Percentiles rank a stretch among this genome's conserved stretches.
These are phyloP conservation scores for Catalaphyllia jardinei DNA, from an alignment of 64 coral and sea anemone species.

Conservation along the genomic window DNA sequence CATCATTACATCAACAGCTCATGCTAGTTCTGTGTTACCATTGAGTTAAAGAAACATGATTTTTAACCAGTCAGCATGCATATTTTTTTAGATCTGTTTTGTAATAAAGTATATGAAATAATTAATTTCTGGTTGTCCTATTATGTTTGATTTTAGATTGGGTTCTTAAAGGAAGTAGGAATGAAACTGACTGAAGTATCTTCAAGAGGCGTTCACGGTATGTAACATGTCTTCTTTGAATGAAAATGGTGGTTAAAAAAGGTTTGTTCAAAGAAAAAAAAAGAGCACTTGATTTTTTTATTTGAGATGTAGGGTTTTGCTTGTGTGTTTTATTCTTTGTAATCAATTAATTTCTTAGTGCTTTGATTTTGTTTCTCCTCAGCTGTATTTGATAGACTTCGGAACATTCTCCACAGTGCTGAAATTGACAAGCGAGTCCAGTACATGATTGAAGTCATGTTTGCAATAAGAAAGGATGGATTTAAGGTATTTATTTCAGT, in stretches of 20 bases:
- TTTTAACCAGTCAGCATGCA: no score
- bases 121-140: neutral
- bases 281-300: no score
- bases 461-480: constrained; percentile 96
- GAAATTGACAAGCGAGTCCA: constrained; percentile 95
- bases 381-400: constrained; percentile 98
- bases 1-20: no score
- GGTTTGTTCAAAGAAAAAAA: no score
- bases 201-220: constrained; percentile 92
- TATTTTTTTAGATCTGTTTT: no score
- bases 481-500: constrained; percentile 75
- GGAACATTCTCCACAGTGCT: constrained; percentile 86
- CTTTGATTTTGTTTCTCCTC: neutral
- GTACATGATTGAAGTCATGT: constrained; percentile 99
- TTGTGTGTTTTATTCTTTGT: neutral
- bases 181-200: constrained; percentile 96
- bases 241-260: no score
- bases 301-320: no score
- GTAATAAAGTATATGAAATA: no score
- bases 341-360: neutral
- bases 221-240: neutral
- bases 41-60: no score
- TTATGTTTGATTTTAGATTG: constrained; percentile 68
- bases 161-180: constrained; percentile 92
- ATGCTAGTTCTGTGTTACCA: no score